phyloP scores from a whole-genome alignment of 2,113 vertebrate genomes.

The Austrofundulus limnaeus region DNA sequence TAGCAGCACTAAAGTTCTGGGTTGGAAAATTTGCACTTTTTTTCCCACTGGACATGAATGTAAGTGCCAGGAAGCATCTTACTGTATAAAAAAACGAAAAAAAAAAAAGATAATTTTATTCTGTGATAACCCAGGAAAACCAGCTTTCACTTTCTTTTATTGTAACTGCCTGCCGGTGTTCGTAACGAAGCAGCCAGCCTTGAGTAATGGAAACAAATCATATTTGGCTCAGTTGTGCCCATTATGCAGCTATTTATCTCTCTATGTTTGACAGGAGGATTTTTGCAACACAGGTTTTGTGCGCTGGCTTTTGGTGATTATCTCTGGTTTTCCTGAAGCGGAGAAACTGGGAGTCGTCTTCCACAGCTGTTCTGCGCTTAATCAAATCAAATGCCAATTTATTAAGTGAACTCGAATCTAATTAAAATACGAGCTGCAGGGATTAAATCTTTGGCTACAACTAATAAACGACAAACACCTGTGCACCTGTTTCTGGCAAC shows the following conservation, averaged over 20 bases:
- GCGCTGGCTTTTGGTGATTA: slow-evolving; percentile 23
- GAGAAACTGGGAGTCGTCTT: slow-evolving; percentile 51
- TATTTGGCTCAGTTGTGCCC: slow-evolving; percentile 48
- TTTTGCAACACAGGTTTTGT: slow-evolving; percentile 34
- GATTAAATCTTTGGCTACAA: slow-evolving; percentile 74
- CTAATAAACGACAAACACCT: slow-evolving; percentile 78
- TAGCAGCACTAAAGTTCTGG: not conserved
- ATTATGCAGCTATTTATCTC: slow-evolving; percentile 59
- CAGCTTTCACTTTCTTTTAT: slow-evolving; percentile 47
- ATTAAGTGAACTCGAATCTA: slow-evolving; percentile 70
- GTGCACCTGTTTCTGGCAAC: slow-evolving; percentile 70
- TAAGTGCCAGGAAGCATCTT: slow-evolving; percentile 9
- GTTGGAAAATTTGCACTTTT: slow-evolving; percentile 20
- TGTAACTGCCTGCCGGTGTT: slow-evolving; percentile 50
- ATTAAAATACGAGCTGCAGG: slow-evolving; percentile 71
- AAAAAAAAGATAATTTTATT: slow-evolving; percentile 6
- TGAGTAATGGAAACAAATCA: slow-evolving; percentile 61
- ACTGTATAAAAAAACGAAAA: not conserved
- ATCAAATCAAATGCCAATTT: slow-evolving; percentile 76
- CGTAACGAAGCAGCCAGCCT: slow-evolving; percentile 60
- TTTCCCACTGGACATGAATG: slow-evolving; percentile 5
- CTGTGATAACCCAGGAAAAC: slow-evolving; percentile 10
- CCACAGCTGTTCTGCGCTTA: slow-evolving; percentile 67
- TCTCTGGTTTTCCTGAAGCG: slow-evolving; percentile 53
- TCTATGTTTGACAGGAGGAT: slow-evolving; percentile 42